Evolutionary conservation across 2,113 vertebrate genomes (phyloP).

Genomic region (Amblyornis subalaris): DNA sequence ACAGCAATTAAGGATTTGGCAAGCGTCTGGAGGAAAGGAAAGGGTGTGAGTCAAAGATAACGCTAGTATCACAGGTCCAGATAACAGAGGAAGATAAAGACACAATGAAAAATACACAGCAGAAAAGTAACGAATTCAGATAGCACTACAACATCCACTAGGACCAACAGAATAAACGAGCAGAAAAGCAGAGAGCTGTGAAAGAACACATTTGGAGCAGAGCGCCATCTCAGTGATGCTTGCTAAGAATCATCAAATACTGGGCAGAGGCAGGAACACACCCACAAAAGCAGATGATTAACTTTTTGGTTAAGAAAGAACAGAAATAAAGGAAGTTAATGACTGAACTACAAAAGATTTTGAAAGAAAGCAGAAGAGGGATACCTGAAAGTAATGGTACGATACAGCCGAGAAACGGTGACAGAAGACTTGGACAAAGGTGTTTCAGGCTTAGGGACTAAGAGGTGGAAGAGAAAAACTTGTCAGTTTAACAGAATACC

Average conservation of each 20-base stretch:
- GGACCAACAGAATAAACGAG: background rate
- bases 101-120: background rate
- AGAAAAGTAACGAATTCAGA: background rate
- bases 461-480: background rate
- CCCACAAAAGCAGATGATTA: background rate
- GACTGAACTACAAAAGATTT: background rate
- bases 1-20: constrained; percentile 26
- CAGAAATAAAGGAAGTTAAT: constrained; percentile 19
- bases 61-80: background rate
- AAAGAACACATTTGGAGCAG: background rate
- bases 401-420: background rate
- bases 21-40: constrained; percentile 27
- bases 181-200: background rate
- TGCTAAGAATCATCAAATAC: background rate
- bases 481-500: background rate
- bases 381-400: background rate
- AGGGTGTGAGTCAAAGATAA: constrained; percentile 34
- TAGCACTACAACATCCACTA: background rate
- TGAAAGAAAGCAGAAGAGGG: background rate
- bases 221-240: background rate
- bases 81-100: constrained; percentile 10
- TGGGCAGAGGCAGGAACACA: background rate
- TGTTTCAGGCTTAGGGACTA: background rate
- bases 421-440: background rate
- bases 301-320: background rate